Base-by-base conservation (phyloP, 2,113 vertebrate species). In the Onychorhynchus coronatus region DNA sequence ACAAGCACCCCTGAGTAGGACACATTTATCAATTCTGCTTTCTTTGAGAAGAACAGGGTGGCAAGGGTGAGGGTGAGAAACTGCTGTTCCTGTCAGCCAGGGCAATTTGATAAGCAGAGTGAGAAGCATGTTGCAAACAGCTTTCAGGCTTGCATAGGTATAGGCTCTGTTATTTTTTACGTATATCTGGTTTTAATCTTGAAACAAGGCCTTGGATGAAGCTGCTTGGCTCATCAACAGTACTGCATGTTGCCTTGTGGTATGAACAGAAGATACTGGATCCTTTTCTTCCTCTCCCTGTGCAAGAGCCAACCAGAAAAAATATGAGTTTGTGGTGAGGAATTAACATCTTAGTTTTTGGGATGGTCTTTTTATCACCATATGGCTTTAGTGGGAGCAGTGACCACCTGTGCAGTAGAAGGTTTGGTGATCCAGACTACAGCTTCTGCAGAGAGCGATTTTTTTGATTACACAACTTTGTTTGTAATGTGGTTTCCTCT, bases 101-200 rank as follows among this genome's bases (percentile, higher is more conserved):
- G 77, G 87, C 81, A 85, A 49, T 73, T 73, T 91, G 78, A 96
- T 85, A 88, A 92, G 58, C 85, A 55, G 37, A 95, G 71, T 0
- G 1, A 73, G 50, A 90, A 89, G 74, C 75, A 50, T 94, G 90
- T 74, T 91, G 62, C 85, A 93, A 83, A 85, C 82, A 79, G 66
- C 79, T 96, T 84, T 91, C 85, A 91, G 50, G 31, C 85, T 95
- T 95, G 85, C 77, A 87, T 93, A 96, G 93, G 94, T 96, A 87
- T 49, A 75, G 47, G 30, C 74, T 79, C 35, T 81, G 61, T 89
- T 93, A 65, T 89, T 93, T 95, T 91, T 89, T 28, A 93, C 84
- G 62, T 27, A 21, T 84, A 68, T 91, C 80, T 96, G 95, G 65
- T 92, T 96, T 96, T 91, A 92, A 94, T 96, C 89, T 92, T 66